A percentile compares a stretch with the other conserved stretches of the same genome.
Evolutionary conservation across 1,140 invertebrate species (phyloP).

Genomic region (Drosophila sp.): DNA sequence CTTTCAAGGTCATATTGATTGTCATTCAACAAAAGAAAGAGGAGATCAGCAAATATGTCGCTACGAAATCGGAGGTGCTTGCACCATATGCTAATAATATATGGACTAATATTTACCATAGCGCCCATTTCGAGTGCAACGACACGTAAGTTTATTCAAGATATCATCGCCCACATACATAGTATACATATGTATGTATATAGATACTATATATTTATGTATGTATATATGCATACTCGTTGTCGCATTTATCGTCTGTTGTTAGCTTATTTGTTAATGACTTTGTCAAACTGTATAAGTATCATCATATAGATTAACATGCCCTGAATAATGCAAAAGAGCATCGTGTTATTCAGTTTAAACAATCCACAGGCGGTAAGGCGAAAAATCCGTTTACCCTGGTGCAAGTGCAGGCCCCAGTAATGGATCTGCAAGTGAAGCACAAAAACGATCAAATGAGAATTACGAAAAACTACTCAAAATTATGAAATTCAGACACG

Average conservation of each 20-base stretch:
- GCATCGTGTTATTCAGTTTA: constrained; percentile 54
- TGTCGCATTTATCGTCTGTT: constrained; percentile 24
- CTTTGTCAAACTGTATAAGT: constrained; percentile 73
- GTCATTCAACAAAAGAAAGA: constrained; percentile 35
- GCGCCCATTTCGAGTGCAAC: constrained; percentile 48
- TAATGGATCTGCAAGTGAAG: constrained; percentile 31
- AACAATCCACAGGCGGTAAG: constrained; percentile 59
- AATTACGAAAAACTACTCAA: no score
- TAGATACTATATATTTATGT: constrained; percentile 16
- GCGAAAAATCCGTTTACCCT: constrained; percentile 40
- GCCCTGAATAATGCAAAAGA: constrained; percentile 51
- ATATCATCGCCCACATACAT: constrained; percentile 4
- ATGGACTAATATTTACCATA: constrained; percentile 54
- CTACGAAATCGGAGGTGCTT: constrained; percentile 45
- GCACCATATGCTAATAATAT: constrained; percentile 59
- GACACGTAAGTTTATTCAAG: constrained; percentile 62
- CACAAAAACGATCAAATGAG: neutral
- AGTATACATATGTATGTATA: constrained; percentile 7
- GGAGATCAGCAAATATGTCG: constrained; percentile 17
- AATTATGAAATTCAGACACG: no score
- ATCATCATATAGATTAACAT: constrained; percentile 63
- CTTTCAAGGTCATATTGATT: constrained; percentile 72
- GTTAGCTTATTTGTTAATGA: constrained; percentile 52
- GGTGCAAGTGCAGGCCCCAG: constrained; percentile 55
- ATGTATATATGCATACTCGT: constrained; percentile 29